Evolutionary conservation across 2,888 invertebrate genomes (phyloP), one percentile per base, ranked within the genome.

Genomic region (Sipha maydis): DNA sequence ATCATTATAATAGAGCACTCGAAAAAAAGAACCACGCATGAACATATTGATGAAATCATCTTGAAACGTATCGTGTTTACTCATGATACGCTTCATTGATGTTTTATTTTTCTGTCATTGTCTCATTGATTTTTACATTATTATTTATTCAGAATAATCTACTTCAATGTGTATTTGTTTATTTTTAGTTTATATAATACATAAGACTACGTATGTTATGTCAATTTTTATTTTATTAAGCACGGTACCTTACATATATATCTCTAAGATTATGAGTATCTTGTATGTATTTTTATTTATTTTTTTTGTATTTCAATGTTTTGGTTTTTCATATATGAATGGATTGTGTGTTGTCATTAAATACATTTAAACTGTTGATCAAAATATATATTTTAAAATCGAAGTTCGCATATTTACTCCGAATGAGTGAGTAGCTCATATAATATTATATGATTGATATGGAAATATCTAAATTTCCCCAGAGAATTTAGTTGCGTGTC

Each of bases 401-500:
- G 38, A 19, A 56, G 38, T 56, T 75, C n/a, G 14, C 56, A 34
- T 75, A 11, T 71, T 71, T 34, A 54, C 48, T 83, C 2, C 48
- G 17, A n/a, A 4, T 54, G 11, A 38, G 56, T 21, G n/a, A 38
- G 25, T n/a, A 61, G 61, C 73, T 38, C 75, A 1, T 83, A 75
- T 75, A 75, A 67, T 56, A 41, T 41, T 8, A 5, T 11, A 28
- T 56, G 56, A 56, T 1, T 38, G 4, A 34, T 56, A 83, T n/a
- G 5, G 34, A 54, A 73, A 73, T 73, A 83, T 56, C 9, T 54
- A 54, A 76, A 77, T 85, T 76, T 76, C 84, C 76, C 76, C 17
- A 25, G 84, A 85, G 84, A 67, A 77, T 77, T 76, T 31, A 67
- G 84, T 85, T 41, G 84, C 76, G 21, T 85, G 84, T 85, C 21